Conservation (phyloP, 2,113 vertebrate species). For the Chascanopsetta lugubris region DNA sequence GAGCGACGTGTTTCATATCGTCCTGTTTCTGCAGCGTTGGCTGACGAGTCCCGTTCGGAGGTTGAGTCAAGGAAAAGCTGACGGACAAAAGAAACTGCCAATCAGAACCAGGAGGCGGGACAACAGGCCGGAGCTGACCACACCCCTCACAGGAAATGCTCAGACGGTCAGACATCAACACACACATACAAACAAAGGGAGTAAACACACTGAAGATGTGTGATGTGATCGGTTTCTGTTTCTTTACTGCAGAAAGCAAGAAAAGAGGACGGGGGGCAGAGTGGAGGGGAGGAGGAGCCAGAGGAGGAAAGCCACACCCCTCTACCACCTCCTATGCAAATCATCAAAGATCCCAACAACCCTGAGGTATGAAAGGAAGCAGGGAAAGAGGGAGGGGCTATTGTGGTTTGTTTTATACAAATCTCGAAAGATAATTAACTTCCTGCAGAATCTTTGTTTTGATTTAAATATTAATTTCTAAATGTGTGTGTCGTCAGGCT, state of each 20-base stretch:
- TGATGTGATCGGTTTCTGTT: neutral
- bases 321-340: constrained; percentile 97
- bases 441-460: no score
- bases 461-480: no score
- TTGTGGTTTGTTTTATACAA: no score
- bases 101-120: constrained; percentile 82
- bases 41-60: constrained; percentile 93
- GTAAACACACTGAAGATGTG: neutral
- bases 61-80: constrained; percentile 94
- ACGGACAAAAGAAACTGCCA: constrained; percentile 91
- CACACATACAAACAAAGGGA: neutral
- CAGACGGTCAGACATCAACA: constrained; percentile 48
- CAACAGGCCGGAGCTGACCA: constrained; percentile 78
- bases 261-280: constrained; percentile 80
- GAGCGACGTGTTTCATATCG: neutral
- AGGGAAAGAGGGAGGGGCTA: neutral
- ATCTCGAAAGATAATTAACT: no score
- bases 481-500: constrained; percentile 74
- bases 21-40: constrained; percentile 83
- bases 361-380: constrained; percentile 82
- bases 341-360: constrained; percentile 94
- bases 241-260: constrained; percentile 86
- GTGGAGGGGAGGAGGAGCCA: constrained; percentile 95
- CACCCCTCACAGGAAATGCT: constrained; percentile 60
- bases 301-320: constrained; percentile 95